These are phyloP conservation scores for Gymnobelideus leadbeateri DNA, from an alignment of 2,113 vertebrate species.

Conservation along the genomic window DNA sequence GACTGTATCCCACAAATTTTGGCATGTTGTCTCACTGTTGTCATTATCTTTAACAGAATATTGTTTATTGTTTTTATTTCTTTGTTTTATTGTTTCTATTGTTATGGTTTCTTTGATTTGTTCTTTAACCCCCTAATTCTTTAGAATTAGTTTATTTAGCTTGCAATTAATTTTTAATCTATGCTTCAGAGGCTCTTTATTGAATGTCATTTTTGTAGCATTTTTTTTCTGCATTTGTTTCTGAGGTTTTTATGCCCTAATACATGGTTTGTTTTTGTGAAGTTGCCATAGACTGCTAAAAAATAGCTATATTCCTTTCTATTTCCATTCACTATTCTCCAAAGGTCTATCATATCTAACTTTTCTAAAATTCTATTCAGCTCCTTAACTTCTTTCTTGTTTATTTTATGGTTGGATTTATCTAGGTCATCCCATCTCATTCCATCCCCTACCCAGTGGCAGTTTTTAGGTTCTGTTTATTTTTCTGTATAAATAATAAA, in stretches of 20 bases:
- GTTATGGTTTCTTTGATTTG: neutral
- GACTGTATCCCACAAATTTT: neutral
- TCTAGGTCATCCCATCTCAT: neutral
- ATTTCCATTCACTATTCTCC: neutral
- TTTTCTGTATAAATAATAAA: neutral
- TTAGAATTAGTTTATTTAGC: neutral
- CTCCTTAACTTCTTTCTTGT: neutral
- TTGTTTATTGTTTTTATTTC: too few species aligned
- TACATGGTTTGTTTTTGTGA: neutral
- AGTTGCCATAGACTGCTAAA: neutral
- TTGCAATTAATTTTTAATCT: neutral
- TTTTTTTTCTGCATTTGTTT: neutral
- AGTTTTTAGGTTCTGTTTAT: neutral
- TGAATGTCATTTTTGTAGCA: too few species aligned
- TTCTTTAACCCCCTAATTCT: neutral
- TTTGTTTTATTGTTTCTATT: too few species aligned
- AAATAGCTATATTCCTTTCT: neutral
- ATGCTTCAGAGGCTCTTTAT: too few species aligned
- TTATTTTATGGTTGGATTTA: neutral
- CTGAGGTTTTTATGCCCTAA: neutral
- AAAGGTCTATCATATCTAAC: neutral
- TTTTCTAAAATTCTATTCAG: neutral
- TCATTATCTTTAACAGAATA: neutral
- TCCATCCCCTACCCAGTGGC: neutral
- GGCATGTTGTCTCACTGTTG: neutral